Evolutionary conservation across 2,888 invertebrate genomes (phyloP), one percentile per base, ranked within the genome.

Genomic region (Drosophila bunnanda): DNA sequence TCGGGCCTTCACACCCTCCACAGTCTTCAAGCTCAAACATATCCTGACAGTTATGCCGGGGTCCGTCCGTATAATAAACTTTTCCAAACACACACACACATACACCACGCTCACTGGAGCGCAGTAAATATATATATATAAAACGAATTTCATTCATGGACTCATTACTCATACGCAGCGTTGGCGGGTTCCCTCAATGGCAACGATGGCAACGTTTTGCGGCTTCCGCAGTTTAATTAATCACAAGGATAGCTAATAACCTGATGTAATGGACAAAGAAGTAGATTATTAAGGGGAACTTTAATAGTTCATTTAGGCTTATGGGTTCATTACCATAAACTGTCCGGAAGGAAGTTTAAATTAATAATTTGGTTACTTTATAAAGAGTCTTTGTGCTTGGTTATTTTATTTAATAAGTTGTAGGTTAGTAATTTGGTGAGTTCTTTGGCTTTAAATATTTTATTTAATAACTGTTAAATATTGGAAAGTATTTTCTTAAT

Each of bases 121-220:
- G 43, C 55, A n/a, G 28, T 59, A 34, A 68, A 69, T 76, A 4
- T 25, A 69, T 76, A 39, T 75, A 36, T 39, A 72, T 76, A 75
- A 69, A 68, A 44, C 22, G 56, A 69, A 69, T 66, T 69, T 66
- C 55, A 66, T 66, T 66, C 69, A 66, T 78, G 61, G 66, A 25
- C 67, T 36, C 82, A 88, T 83, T 88, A 86, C 84, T 88, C 87
- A 83, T 88, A 88, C 89, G 82, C 81, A 48, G 58, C 67, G 66
- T 77, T 70, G 73, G 46, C 32, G 32, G 20, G 46, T 28, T 48
- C 25, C 64, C 39, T n/a, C 50, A 76, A 83, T 64, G 65, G n/a
- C n/a, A n/a, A 50, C 65, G 64, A 34, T 6, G 50, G 39, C 64
- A 68, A 69, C 68, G 87, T 74, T 76, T 70, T 75, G 60, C 67